Evolutionary conservation across 2,888 invertebrate species (phyloP).

Genomic region (Nudaria mundana): DNA sequence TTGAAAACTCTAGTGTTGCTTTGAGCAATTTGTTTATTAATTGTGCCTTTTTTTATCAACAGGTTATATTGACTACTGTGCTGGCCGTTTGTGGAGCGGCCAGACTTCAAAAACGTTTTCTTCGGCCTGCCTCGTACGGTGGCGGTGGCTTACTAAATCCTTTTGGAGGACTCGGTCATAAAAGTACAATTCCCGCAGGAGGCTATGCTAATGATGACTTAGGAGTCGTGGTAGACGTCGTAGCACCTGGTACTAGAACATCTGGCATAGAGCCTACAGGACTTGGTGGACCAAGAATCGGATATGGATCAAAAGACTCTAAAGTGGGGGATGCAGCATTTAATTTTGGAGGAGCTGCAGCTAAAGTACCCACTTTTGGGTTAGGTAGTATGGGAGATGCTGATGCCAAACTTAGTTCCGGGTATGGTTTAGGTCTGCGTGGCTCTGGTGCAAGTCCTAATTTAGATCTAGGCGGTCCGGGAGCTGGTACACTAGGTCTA

Average conservation of each 20-base stretch:
- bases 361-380: neutral
- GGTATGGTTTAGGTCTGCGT: neutral
- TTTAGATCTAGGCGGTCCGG: neutral
- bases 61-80: conserved; percentile 62
- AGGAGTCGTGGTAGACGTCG: conserved; percentile 72
- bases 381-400: neutral
- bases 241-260: conserved; percentile 56
- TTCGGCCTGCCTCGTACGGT: conserved; percentile 14
- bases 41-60: too few relatives aligned
- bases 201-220: conserved; percentile 60
- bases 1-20: too few relatives aligned
- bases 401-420: neutral
- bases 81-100: conserved; percentile 62
- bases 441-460: neutral
- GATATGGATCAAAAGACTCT: conserved; percentile 66
- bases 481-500: too few relatives aligned
- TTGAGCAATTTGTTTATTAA: too few relatives aligned
- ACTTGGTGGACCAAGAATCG: conserved; percentile 55
- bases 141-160: neutral
- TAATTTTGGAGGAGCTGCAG: conserved; percentile 6
- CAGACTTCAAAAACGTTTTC: conserved; percentile 59
- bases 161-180: conserved; percentile 38
- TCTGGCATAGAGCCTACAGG: conserved; percentile 47
- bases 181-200: conserved; percentile 50
- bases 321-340: conserved; percentile 74